Evolutionary conservation across 2,113 vertebrate species (phyloP), one percentile per base, ranked within the genome.

Genomic region (Zingel zingel): DNA sequence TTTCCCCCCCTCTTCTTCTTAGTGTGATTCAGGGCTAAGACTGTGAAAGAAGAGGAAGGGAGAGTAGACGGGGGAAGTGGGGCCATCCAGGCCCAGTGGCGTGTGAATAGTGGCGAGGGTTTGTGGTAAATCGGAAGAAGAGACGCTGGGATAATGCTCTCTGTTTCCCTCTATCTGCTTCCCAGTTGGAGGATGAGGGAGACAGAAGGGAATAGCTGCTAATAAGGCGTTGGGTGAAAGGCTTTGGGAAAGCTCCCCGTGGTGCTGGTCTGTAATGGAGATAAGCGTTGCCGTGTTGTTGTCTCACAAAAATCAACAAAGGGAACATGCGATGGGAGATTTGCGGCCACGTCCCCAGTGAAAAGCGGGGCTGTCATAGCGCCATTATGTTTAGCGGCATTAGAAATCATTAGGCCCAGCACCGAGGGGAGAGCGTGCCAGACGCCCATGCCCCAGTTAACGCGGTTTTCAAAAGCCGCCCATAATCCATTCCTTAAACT

Each of bases 291-390:
- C 79, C 58, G 89, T 74, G 83, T 94, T 91, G 94, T 95, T 93
- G 93, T 94, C 92, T 92, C 84, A 81, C 78, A 75, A 86, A 94
- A 92, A 94, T 91, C 94, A 95, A 96, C 94, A 95, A 95, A 95
- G 87, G 86, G 87, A 95, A 95, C 94, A 94, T 90, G 92, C 79
- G 89, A 95, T 91, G 92, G 91, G 88, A 95, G 94, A 95, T 95
- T 94, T 94, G 89, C 63, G 77, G 81, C 81, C 81, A 15, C 81
- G 56, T 92, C 91, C 92, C 91, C 83, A 51, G 86, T 87, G 91
- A 83, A 88, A 91, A 92, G 92, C 86, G 18, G 48, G 66, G 76
- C 90, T 93, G 93, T 89, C 88, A 77, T 82, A 15, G 88, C 77
- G 61, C 78, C 48, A 56, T 80, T 76, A 91, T 91, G 89, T 94